phyloP scores from a whole-genome alignment of 2,113 vertebrate genomes.

The Microcebus griseorufus region DNA sequence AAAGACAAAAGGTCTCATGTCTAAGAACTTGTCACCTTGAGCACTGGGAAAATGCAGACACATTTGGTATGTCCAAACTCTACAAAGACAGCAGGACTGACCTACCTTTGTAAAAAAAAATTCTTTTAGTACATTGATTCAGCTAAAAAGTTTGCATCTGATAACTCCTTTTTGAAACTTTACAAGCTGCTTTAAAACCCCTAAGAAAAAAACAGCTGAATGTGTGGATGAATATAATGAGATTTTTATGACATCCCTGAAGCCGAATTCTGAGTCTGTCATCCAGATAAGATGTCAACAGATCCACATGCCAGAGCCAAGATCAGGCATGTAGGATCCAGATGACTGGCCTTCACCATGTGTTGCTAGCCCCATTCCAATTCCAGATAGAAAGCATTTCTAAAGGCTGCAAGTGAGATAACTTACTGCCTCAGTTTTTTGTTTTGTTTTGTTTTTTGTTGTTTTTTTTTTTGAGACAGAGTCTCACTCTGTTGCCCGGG shows the following conservation, averaged over 20 bases:
- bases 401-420: not conserved
- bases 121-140: not conserved
- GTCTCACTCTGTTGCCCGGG: no score
- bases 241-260: not conserved
- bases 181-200: not conserved
- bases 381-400: not conserved
- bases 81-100: not conserved
- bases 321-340: not conserved
- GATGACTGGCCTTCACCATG: not conserved
- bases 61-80: not conserved
- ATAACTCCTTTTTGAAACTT: not conserved
- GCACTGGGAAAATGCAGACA: not conserved
- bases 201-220: not conserved
- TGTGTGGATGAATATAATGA: not conserved
- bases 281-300: not conserved
- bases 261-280: not conserved
- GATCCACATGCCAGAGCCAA: no score
- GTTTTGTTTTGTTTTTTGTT: no score
- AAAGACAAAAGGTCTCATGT: not conserved
- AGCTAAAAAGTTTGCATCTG: not conserved
- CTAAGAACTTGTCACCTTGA: slow-evolving; percentile 4
- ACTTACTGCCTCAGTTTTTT: not conserved
- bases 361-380: not conserved
- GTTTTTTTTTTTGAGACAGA: no score
- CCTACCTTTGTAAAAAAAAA: not conserved